Conservation (phyloP, 2,888 invertebrate genomes). For the Drosophila prostipennis region DNA sequence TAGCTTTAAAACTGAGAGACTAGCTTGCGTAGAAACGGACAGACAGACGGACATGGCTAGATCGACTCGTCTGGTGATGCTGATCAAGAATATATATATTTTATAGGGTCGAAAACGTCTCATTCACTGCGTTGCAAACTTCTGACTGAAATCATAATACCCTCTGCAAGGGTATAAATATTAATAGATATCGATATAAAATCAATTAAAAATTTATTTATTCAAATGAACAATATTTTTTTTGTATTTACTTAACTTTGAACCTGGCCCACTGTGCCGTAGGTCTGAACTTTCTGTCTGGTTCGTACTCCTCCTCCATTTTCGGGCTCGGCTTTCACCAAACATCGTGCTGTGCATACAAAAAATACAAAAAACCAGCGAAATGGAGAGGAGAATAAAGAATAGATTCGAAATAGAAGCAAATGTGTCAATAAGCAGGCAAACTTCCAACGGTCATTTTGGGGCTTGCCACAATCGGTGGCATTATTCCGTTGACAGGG, state of each 20-base stretch:
- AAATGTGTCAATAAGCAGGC: constrained; percentile 38
- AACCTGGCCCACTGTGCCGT: constrained; percentile 10
- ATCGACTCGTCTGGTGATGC: too few relatives aligned
- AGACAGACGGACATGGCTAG: too few relatives aligned
- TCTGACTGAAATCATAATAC: too few relatives aligned
- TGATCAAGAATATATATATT: too few relatives aligned
- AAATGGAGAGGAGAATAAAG: constrained; percentile 13
- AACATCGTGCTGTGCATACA: constrained; percentile 68
- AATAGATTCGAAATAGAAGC: constrained; percentile 29
- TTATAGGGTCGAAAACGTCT: too few relatives aligned
- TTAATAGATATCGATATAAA: too few relatives aligned
- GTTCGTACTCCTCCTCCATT: constrained; percentile 5
- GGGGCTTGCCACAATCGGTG: constrained; percentile 37
- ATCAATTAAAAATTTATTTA: neutral
- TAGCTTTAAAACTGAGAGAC: too few relatives aligned
- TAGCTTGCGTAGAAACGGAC: too few relatives aligned
- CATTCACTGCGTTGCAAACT: too few relatives aligned
- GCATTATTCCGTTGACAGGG: constrained; percentile 30
- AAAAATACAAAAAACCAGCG: constrained; percentile 26
- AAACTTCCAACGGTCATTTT: constrained; percentile 12
- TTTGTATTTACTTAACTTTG: neutral
- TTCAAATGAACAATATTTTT: too few relatives aligned
- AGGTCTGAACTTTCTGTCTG: constrained; percentile 4
- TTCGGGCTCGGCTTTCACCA: constrained; percentile 72
- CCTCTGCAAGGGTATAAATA: too few relatives aligned